phyloP scores from a whole-genome alignment of 2,797 vertebrate species.

The Columba guinea region DNA sequence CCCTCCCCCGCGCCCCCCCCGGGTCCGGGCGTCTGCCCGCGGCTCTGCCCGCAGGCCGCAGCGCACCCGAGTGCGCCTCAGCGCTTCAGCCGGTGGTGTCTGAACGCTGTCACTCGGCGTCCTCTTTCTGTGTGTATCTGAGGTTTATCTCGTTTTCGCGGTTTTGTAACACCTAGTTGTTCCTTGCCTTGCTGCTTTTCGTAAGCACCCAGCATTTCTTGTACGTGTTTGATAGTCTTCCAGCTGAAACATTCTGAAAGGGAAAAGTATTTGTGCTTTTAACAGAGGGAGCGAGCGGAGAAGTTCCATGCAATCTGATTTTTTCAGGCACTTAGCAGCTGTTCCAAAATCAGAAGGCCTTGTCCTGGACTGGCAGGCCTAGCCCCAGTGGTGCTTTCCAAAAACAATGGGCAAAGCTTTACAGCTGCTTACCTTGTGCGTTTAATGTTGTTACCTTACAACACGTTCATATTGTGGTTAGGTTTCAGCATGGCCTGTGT shows the following conservation, averaged over 20 bases:
- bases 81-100: not conserved
- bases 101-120: not conserved
- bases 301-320: not conserved
- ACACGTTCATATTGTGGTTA: rapidly evolving
- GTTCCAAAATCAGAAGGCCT: not conserved
- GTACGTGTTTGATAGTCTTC: not conserved
- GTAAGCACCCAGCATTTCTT: not conserved
- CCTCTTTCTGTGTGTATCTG: not conserved
- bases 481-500: not conserved
- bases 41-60: not conserved
- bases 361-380: rapidly evolving
- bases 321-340: not conserved
- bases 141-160: rapidly evolving
- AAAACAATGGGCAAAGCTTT: not conserved
- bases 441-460: not conserved
- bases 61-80: not conserved
- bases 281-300: not conserved
- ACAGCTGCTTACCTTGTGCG: not conserved
- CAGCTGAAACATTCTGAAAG: not conserved
- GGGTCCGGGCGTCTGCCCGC: not conserved
- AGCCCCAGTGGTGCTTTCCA: not conserved
- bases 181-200: not conserved
- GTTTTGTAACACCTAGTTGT: not conserved
- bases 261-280: not conserved
- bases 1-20: no score